A percentile compares a stretch with the other conserved stretches of the same genome.
phyloP scores from a whole-genome alignment of 2,888 invertebrate species.

The Labia minor region DNA sequence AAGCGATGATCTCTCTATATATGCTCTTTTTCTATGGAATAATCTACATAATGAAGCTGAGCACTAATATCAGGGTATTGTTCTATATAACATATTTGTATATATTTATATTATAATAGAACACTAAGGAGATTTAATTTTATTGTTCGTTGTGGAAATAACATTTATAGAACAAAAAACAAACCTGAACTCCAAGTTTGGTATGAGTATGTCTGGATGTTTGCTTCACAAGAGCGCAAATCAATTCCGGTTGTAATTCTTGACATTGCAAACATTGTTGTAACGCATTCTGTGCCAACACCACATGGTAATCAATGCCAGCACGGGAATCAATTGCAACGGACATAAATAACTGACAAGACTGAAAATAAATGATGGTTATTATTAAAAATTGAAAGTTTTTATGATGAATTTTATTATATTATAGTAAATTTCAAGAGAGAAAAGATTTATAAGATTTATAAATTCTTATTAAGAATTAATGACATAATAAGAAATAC shows the following conservation, averaged over 20 bases:
- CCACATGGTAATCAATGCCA: constrained; percentile 95
- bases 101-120: too few relatives aligned
- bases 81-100: too few relatives aligned
- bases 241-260: constrained; percentile 87
- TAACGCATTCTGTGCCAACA: constrained; percentile 89
- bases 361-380: constrained; percentile 43
- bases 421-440: not conserved
- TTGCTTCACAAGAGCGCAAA: constrained; percentile 83
- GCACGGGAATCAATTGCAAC: constrained; percentile 87
- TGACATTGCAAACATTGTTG: constrained; percentile 81
- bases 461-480: constrained; percentile 13
- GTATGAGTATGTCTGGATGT: constrained; percentile 75
- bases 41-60: not conserved
- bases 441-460: not conserved
- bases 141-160: too few relatives aligned
- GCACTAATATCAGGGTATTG: too few relatives aligned
- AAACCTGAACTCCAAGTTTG: constrained; percentile 72
- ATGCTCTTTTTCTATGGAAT: too few relatives aligned
- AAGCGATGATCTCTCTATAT: too few relatives aligned
- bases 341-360: constrained; percentile 90
- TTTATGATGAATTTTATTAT: not conserved
- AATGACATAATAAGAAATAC: too few relatives aligned
- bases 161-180: constrained; percentile 26
- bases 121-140: too few relatives aligned
- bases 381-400: constrained; percentile 14